Base-by-base conservation (phyloP, 2,113 vertebrate species). In the Urocolius indicus region DNA sequence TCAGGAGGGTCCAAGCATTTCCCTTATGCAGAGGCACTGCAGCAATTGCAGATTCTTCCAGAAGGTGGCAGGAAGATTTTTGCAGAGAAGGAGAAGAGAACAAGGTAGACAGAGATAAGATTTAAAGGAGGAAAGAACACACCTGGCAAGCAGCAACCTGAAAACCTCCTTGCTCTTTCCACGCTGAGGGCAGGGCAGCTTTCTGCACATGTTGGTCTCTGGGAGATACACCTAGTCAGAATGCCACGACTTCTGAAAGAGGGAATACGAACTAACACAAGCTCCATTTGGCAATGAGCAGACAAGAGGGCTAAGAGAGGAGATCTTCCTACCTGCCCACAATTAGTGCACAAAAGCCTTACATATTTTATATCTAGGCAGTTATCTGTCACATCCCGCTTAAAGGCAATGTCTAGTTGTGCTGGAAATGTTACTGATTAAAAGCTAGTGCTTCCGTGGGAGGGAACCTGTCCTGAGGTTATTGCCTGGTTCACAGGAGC, bases 31-130 rank as follows among this genome's bases (percentile, higher is more conserved):
- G 58, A 87, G 58, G 58, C 52, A 43, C 17, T 46, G 74, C 84
- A 91, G 96, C 89, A 95, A 38, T 93, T 89, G 87, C 84, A n/a
- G 67, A 38, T 58, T 32, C 82, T 82, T 91, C 96, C 95, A 96
- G 95, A 90, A 95, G 94, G 93, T 95, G 93, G 93, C 93, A 94
- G 82, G 74, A 94, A 82, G 52, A 88, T 71, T 96, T 93, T 87
- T 74, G 78, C 45, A 10, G n/a, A 75, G 58, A 20, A 84, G 11
- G n/a, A 85, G 41, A 51, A 81, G 58, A 63, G 27, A 30, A 21
- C 30, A 89, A 84, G 26, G 27, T 20, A 57, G 41, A 36, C 3
- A 4, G 63, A 71, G 45, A 43, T 1, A 45, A 48, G 63, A 30
- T 62, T 54, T 21, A 51, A 62, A 85, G 62, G 54, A 58, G n/a